Percentiles rank a stretch among this genome's conserved stretches.
These are phyloP conservation scores for Psilopsiagon aymara DNA, from an alignment of 2,113 vertebrate species.

Conservation along the genomic window DNA sequence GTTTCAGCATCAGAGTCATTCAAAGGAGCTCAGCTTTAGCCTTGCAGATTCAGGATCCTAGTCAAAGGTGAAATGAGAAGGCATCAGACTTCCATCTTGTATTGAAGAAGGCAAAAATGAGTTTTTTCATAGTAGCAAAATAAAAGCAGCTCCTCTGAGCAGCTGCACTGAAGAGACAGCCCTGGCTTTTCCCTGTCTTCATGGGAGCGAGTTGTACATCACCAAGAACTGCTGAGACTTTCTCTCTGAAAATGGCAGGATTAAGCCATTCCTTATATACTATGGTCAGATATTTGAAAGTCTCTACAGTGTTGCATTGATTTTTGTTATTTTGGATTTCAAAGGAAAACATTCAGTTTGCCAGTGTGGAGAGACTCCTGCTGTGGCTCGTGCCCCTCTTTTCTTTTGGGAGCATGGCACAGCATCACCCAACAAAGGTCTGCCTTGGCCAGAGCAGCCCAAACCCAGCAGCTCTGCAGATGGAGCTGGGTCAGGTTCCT, in stretches of 20 bases:
- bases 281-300: background rate
- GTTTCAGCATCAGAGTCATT: background rate
- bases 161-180: background rate
- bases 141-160: background rate
- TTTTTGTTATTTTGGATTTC: background rate
- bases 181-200: background rate
- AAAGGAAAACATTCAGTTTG: background rate
- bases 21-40: background rate
- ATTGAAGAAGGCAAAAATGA: background rate
- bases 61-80: rapidly evolving
- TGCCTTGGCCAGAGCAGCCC: background rate
- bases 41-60: background rate
- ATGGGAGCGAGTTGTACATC: too few relatives aligned
- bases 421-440: background rate
- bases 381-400: background rate
- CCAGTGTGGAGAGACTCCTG: background rate
- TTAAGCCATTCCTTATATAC: background rate
- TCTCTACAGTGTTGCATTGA: background rate
- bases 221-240: background rate
- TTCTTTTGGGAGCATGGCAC: background rate
- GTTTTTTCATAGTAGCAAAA: background rate
- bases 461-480: background rate
- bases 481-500: background rate
- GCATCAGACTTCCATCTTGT: background rate
- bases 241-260: background rate